Evolutionary conservation across 1,140 invertebrate genomes (phyloP), one percentile per base, ranked within the genome.

Genomic region (Campodea augens): DNA sequence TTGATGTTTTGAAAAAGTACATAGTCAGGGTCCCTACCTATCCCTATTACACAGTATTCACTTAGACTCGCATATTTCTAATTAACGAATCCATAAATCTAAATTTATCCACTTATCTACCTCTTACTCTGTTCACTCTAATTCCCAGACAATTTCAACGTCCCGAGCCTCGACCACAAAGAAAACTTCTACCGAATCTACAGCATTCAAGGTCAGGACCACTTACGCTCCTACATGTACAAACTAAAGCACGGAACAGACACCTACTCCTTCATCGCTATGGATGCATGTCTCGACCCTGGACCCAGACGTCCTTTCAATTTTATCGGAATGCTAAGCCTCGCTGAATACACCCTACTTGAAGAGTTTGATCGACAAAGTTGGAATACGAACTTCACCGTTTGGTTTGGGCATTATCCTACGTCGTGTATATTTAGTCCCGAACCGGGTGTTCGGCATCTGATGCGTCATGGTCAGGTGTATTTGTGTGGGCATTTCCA

Each of bases 401-500:
- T 89, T 48, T 85, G 79, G 73, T 93, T 92, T 70, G 88, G 88
- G 20, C 90, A 95, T 61, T 93, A 92, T 66, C 88, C 90, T 12
- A 89, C 86, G 2, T 90, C 88, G 4, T 78, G 81, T 51, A 86
- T 93, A 50, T 60, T 85, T 15, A 65, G 74, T 1, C 66, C 77
- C 18, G 60, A 69, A 42, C 66, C 66, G 46, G 64, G 71, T 51
- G 49, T 67, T 40, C 62, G 71, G 56, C 41, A 63, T 44, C 49
- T 73, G n/a, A 71, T 74, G 55, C 63, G 60, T 13, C 63, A 66
- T 52, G 70, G 68, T 29, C 59, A 77, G 49, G 80, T 71, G 1
- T 93, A 92, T 65, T 60, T 95, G n/a, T 92, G 86, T 67, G 90
- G 90, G 5, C 90, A 95, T 66, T 74, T 90, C 49, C 90, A 95